Conservation (phyloP, 2,113 vertebrate species). For the Ailuropoda melanoleuca region DNA sequence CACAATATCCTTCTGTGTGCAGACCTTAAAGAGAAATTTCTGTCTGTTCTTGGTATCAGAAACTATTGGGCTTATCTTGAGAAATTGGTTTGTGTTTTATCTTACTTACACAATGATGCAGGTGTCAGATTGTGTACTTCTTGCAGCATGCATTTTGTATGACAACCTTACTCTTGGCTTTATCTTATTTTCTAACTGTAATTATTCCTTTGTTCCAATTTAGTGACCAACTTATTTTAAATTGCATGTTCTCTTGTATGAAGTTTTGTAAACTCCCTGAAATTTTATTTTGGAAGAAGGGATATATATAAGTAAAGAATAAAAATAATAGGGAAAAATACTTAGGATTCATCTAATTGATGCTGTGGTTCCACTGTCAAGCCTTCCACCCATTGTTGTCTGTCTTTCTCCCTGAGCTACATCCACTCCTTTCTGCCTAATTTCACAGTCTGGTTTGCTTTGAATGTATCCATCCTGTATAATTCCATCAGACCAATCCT, state of each 20-base stretch:
- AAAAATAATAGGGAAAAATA: neutral
- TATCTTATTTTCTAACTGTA: conserved; percentile 18
- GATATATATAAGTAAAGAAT: neutral
- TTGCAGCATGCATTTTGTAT: neutral
- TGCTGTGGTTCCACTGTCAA: neutral
- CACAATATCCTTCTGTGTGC: neutral
- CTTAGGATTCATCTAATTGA: neutral
- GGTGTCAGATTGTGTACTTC: neutral
- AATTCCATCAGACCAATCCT: neutral
- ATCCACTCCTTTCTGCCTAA: neutral
- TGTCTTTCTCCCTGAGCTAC: neutral
- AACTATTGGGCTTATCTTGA: neutral
- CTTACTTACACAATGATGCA: neutral
- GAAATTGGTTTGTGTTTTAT: neutral
- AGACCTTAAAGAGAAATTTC: neutral
- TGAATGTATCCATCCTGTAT: neutral
- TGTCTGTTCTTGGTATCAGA: neutral
- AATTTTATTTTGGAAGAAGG: conserved; percentile 29
- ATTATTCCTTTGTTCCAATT: conserved; percentile 7
- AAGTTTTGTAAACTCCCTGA: conserved; percentile 31
- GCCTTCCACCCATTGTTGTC: neutral
- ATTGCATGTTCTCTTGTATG: neutral
- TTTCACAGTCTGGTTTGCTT: neutral
- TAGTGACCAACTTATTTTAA: conserved; percentile 7
- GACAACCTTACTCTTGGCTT: neutral